Evolutionary conservation across 2,113 vertebrate species (phyloP).

Genomic region (Coptodon rendalli): DNA sequence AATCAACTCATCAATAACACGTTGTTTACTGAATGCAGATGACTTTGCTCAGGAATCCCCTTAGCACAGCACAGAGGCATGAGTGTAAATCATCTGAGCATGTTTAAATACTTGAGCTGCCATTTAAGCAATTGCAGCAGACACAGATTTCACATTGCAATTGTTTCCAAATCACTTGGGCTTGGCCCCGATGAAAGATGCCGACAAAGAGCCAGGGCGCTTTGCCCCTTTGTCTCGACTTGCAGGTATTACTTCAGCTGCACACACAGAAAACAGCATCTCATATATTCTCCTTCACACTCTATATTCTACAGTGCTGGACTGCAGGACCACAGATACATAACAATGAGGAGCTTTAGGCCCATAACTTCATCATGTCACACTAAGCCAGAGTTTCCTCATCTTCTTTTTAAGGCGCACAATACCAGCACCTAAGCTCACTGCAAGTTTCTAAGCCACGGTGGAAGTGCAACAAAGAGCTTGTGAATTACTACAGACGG

Average conservation of each 20-base stretch:
- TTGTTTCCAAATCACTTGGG: constrained; percentile 35
- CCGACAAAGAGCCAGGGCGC: constrained; percentile 2
- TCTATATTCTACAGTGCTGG: constrained; percentile 9
- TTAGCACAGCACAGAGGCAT: constrained; percentile 14
- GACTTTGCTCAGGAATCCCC: constrained; percentile 55
- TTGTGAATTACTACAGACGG: not conserved
- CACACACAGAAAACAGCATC: not conserved
- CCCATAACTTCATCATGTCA: constrained; percentile 43
- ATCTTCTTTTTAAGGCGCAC: constrained; percentile 16
- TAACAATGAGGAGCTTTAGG: constrained; percentile 56
- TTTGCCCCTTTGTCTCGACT: constrained; percentile 37
- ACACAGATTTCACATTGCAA: constrained; percentile 34
- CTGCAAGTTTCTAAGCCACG: not conserved
- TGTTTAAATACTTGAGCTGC: constrained; percentile 47
- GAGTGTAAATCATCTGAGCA: constrained; percentile 44
- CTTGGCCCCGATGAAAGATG: not conserved
- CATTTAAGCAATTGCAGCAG: constrained; percentile 52
- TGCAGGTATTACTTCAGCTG: constrained; percentile 23
- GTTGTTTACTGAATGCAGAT: constrained; percentile 60
- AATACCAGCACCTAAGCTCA: constrained; percentile 12
- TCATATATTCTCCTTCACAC: not conserved
- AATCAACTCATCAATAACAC: constrained; percentile 63
- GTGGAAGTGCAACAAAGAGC: not conserved
- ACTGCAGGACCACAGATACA: constrained; percentile 30
- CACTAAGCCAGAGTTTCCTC: constrained; percentile 47